Evolutionary conservation across 2,888 invertebrate species (phyloP).

Genomic region (Halocaridina rubra): DNA sequence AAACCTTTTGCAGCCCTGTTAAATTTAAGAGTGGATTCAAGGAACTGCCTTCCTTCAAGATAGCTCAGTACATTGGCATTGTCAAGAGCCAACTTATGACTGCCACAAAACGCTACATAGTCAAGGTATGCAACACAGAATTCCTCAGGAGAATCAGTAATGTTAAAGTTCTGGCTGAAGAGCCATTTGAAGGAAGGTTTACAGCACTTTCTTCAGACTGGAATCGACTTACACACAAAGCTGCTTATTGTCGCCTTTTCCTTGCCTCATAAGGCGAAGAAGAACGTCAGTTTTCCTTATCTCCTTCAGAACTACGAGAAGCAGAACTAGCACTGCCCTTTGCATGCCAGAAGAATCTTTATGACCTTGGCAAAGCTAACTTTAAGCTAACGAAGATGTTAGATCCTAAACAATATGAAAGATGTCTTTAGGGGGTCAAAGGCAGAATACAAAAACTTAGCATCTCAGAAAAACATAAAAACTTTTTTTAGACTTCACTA

Average conservation of each 20-base stretch:
- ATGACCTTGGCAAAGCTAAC: no score
- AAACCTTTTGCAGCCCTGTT: not conserved
- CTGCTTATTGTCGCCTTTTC: not conserved
- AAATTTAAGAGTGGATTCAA: not conserved
- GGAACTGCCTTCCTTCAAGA: not conserved
- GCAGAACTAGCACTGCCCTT: not conserved
- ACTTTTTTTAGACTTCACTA: no score
- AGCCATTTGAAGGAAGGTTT: no score
- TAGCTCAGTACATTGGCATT: no score
- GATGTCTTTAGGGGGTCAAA: not conserved
- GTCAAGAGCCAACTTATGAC: not conserved
- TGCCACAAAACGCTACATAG: not conserved
- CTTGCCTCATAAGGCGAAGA: no score
- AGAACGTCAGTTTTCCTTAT: no score
- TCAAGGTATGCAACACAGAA: not conserved
- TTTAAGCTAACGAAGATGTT: not conserved
- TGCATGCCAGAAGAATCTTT: not conserved
- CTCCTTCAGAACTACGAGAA: no score
- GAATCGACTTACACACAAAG: not conserved
- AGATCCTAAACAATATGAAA: not conserved
- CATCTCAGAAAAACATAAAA: not conserved
- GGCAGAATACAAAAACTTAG: not conserved
- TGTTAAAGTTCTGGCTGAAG: not conserved
- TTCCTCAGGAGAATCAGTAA: not conserved
- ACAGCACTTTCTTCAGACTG: no score